Conservation (phyloP, 2,113 vertebrate genomes). For the Eurypyga helias region DNA sequence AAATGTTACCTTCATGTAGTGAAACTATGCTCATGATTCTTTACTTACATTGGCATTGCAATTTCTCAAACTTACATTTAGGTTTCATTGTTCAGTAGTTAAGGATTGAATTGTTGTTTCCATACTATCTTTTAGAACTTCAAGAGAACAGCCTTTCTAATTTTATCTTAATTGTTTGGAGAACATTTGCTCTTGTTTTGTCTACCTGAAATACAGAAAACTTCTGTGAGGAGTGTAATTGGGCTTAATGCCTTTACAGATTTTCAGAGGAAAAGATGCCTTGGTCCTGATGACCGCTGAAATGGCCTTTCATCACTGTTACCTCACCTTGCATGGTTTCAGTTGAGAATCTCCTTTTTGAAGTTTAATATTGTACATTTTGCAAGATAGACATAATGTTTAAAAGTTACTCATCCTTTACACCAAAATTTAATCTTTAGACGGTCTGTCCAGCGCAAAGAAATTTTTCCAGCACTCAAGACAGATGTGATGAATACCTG, state of each 20-base stretch:
- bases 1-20: background rate
- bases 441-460: background rate
- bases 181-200: background rate
- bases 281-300: background rate
- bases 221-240: background rate
- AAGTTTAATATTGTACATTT: background rate
- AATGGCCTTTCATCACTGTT: background rate
- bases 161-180: background rate
- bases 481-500: background rate
- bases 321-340: background rate
- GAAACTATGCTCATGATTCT: background rate
- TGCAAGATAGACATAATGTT: background rate
- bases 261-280: background rate
- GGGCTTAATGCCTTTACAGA: background rate
- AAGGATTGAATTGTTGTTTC: background rate
- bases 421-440: background rate
- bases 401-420: background rate
- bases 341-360: background rate
- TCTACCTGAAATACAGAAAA: background rate
- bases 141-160: background rate
- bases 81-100: background rate
- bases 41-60: background rate
- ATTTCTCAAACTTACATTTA: background rate
- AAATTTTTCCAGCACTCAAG: background rate
- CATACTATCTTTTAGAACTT: background rate